These are phyloP conservation scores for Caradrina kadenii DNA, from an alignment of 2,888 invertebrate species.

Conservation along the genomic window DNA sequence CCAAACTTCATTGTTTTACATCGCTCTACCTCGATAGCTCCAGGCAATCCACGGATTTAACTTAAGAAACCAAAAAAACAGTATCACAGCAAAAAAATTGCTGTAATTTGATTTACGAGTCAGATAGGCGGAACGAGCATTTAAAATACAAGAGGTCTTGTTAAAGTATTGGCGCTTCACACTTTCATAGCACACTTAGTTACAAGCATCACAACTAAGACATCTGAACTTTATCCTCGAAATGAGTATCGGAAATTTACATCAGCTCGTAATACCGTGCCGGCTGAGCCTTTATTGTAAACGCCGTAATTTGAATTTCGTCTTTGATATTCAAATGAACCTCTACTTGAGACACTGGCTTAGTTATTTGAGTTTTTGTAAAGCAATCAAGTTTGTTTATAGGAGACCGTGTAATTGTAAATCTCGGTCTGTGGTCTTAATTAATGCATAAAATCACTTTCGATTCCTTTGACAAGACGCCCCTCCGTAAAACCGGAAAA, in stretches of 20 bases:
- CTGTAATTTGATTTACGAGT: conserved; percentile 52
- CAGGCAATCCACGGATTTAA: background rate
- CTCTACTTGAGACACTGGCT: conserved; percentile 90
- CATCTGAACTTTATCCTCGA: conserved; percentile 87
- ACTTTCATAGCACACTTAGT: conserved; percentile 67
- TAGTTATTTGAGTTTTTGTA: conserved; percentile 91
- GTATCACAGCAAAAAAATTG: conserved; percentile 47
- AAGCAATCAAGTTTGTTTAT: conserved; percentile 91
- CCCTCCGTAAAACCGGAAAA: conserved; percentile 77
- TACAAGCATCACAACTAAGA: conserved; percentile 81
- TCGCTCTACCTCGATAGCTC: background rate
- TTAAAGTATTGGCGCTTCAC: conserved; percentile 60
- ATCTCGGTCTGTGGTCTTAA: conserved; percentile 88
- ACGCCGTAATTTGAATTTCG: conserved; percentile 90
- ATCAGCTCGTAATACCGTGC: conserved; percentile 89
- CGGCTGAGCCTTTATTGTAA: conserved; percentile 90
- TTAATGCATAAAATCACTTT: conserved; percentile 88
- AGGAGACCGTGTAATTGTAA: conserved; percentile 88
- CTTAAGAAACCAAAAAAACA: conserved; percentile 31
- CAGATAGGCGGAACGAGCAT: conserved; percentile 53
- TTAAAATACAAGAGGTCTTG: conserved; percentile 63
- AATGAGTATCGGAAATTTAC: conserved; percentile 91
- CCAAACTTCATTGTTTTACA: background rate
- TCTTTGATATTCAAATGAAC: conserved; percentile 90
- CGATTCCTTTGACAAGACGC: conserved; percentile 77